These are phyloP conservation scores for Dendroctonus ponderosae DNA, from an alignment of 1,140 invertebrate genomes.

Conservation along the genomic window DNA sequence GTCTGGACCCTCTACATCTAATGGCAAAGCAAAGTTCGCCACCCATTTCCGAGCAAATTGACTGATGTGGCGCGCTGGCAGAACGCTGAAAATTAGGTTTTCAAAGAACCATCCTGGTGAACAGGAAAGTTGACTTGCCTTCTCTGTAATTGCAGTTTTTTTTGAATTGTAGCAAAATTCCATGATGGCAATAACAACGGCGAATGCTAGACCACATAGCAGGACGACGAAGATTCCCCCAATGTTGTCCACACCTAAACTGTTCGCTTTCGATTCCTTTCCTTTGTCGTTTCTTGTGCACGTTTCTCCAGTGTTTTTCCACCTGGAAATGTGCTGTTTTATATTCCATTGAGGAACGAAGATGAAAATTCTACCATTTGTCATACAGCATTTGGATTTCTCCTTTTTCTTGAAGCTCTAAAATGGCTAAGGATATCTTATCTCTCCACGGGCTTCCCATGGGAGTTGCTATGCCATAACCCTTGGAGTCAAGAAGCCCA, in stretches of 20 bases:
- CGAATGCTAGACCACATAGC: conserved; percentile 70
- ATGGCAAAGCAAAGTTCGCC: conserved; percentile 78
- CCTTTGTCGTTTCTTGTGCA: conserved; percentile 86
- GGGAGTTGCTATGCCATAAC: conserved; percentile 83
- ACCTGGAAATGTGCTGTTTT: conserved; percentile 47
- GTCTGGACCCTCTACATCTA: conserved; percentile 67
- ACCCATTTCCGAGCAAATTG: conserved; percentile 78
- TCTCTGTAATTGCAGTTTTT: conserved; percentile 65
- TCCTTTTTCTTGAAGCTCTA: conserved; percentile 94
- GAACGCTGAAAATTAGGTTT: conserved; percentile 34
- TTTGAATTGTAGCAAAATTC: conserved; percentile 82
- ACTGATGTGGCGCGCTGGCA: conserved; percentile 59
- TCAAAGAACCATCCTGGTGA: not conserved
- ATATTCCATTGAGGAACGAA: conserved; percentile 49
- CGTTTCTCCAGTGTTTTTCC: conserved; percentile 91
- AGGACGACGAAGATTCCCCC: conserved; percentile 76
- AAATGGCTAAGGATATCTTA: conserved; percentile 90
- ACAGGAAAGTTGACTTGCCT: conserved; percentile 53
- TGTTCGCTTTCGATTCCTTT: conserved; percentile 72
- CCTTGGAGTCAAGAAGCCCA: conserved; percentile 36
- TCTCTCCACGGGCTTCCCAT: conserved; percentile 93
- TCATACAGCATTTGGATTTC: conserved; percentile 93
- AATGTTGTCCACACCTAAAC: conserved; percentile 86
- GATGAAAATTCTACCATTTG: conserved; percentile 59
- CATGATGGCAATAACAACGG: conserved; percentile 72